A percentile compares a stretch with the other conserved stretches of the same genome.
phyloP scores from a whole-genome alignment of 1,140 invertebrate genomes.

The Drosophila pseudoobscura region DNA sequence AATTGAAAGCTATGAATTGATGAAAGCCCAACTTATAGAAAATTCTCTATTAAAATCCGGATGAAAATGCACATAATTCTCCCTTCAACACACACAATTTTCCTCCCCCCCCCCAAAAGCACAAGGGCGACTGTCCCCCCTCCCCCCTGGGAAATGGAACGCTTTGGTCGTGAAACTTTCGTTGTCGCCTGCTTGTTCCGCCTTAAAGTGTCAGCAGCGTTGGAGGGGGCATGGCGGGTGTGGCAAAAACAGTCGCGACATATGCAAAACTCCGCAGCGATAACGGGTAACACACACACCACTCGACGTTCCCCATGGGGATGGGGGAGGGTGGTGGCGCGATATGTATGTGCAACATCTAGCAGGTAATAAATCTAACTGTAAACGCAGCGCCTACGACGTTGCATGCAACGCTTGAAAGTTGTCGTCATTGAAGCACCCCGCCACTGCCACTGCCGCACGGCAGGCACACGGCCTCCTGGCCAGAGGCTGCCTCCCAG shows the following conservation, averaged over 20 bases:
- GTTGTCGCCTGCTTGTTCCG: conserved; percentile 48
- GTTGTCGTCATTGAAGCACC: conserved; percentile 70
- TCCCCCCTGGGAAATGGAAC: neutral
- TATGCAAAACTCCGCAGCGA: conserved; percentile 73
- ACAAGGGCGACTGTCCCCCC: neutral
- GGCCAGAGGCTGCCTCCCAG: neutral
- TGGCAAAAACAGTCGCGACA: conserved; percentile 65
- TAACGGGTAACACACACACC: conserved; percentile 49
- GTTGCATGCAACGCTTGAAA: conserved; percentile 77
- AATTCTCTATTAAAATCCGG: too few relatives aligned
- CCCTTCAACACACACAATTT: too few relatives aligned
- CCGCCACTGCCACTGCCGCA: neutral
- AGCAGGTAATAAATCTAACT: conserved; percentile 80
- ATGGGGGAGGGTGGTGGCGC: neutral
- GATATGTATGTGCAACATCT: conserved; percentile 74
- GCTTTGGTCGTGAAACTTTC: conserved; percentile 44
- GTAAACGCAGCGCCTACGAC: conserved; percentile 79
- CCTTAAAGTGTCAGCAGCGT: conserved; percentile 51
- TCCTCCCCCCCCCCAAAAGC: too few relatives aligned
- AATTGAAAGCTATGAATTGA: too few relatives aligned
- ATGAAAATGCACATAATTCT: too few relatives aligned
- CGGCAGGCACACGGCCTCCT: neutral
- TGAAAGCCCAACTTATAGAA: too few relatives aligned
- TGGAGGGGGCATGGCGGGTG: neutral
- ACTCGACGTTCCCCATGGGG: neutral